A percentile compares a stretch with the other conserved stretches of the same genome.
These are phyloP conservation scores for Drosophila dives DNA, from an alignment of 2,888 invertebrate species.

Conservation along the genomic window DNA sequence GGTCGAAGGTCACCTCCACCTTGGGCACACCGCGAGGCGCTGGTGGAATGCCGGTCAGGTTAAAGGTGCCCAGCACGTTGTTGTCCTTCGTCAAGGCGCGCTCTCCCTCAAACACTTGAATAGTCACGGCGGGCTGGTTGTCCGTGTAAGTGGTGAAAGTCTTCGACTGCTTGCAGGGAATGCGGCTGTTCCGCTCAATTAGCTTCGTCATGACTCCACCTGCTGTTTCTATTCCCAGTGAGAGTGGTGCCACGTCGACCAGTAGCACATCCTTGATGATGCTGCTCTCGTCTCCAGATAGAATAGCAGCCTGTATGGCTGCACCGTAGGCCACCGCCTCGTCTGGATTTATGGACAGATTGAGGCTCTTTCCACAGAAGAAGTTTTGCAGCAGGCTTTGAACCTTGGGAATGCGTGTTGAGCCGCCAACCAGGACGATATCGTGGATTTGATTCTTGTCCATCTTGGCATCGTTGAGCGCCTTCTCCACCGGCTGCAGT, in stretches of 20 bases:
- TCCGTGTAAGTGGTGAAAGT: constrained; percentile 93
- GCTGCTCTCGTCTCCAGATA: constrained; percentile 88
- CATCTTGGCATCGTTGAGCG: constrained; percentile 91
- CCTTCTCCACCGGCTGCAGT: constrained; percentile 91
- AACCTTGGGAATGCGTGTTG: constrained; percentile 92
- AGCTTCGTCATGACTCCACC: constrained; percentile 94
- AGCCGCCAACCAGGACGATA: constrained; percentile 92
- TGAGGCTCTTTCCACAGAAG: constrained; percentile 91
- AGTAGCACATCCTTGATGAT: constrained; percentile 90
- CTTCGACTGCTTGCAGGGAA: constrained; percentile 90
- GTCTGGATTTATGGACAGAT: constrained; percentile 91
- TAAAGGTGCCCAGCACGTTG: constrained; percentile 97
- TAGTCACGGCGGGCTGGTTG: constrained; percentile 91
- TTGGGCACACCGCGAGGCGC: constrained; percentile 94
- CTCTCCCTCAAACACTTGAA: constrained; percentile 91
- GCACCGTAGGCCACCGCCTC: constrained; percentile 93
- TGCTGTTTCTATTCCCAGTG: constrained; percentile 91
- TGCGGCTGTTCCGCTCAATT: constrained; percentile 90
- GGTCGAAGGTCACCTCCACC: constrained; percentile 92
- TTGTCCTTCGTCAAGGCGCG: constrained; percentile 97
- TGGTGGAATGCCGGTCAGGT: constrained; percentile 98
- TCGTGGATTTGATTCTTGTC: constrained; percentile 91
- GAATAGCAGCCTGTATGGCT: constrained; percentile 90
- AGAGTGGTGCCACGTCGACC: constrained; percentile 89
- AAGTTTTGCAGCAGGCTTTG: constrained; percentile 90